Evolutionary conservation across 1,140 invertebrate species (phyloP), one percentile per base, ranked within the genome.

Genomic region (Oppia nitens): DNA sequence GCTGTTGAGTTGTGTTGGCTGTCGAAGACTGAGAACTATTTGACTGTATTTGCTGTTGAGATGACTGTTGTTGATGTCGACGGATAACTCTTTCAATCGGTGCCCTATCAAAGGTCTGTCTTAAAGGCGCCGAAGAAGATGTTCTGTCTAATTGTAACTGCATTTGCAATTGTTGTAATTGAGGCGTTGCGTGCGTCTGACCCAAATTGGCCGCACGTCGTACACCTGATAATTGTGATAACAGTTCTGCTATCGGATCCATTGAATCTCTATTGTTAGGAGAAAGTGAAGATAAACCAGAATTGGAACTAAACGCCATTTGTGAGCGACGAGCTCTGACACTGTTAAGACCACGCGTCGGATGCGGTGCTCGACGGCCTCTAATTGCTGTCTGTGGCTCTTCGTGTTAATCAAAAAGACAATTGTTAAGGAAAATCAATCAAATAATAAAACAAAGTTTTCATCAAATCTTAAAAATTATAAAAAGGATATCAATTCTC

Each of bases 211-310:
- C 65, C 49, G 67, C 77, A 72, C 87, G 78, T 65, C 87, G 77
- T 62, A 90, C 87, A 62, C 87, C 88, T 25, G 87, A 90, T 66
- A 95, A 77, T 73, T 93, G 89, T 54, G 87, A 90, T 57, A 94
- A 75, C 62, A 94, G 76, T 76, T 95, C 89, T 61, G 73, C 86
- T 65, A 96, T 95, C 55, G 91, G 90, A 79, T 96, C 91, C 68
- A 87, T 85, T 64, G 85, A 81, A 69, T 95, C 91, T 49, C 73
- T 63, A 65, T 87, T 81, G 68, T 82, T 85, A 66, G 85, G 68
- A 64, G 85, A 89, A 64, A 84, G 71, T 58, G 82, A 80, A 60
- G 82, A 78, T 51, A 89, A 76, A 53, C 84, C 85, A 66, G 84
- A 83, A 64, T 85, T 81, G 64, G 82, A 80, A 73, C 83, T 82